Base-by-base conservation (phyloP, 2,797 vertebrate species). In the Atherinosoma microstoma region DNA sequence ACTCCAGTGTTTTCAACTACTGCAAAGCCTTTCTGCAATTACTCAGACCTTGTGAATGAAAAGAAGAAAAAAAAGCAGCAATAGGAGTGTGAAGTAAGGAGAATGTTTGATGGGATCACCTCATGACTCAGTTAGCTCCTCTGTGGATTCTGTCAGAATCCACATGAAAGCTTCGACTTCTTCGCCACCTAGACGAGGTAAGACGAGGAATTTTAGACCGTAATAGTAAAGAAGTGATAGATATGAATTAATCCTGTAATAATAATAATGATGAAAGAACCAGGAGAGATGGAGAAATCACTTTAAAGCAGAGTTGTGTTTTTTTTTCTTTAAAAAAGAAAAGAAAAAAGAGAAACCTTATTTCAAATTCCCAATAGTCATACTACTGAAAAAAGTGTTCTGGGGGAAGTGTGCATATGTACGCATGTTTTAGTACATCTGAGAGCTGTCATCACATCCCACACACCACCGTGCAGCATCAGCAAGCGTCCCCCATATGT, bases 391-490 rank as follows among this genome's bases (percentile, higher is more conserved):
- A 70, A 75, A 54, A 75, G 35, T 34, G 69, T 22, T 79, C 76
- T 78, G 78, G 79, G 66, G 64, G 30, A 79, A 72, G 75, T 59
- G 80, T 84, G 80, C 69, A 82, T 68, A 73, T 82, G 80, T 80
- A 35, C 54, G 62, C 36, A 62, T 67, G 82, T 85, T 68, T 81
- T 34, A 67, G 35, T 57, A 66, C 1, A 51, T 83, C 63, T 58
- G 77, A 51, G 66, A n/a, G 64, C 51, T 71, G 76, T 47, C 49
- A 60, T 70, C 47, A 27, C 75, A 24, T 78, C 83, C 81, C 89
- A 89, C 88, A 67, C 73, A 51, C 67, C 71, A 35, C 45, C 67
- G 66, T 2, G 38, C 70, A 74, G 63, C 75, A 71, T 71, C 76
- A 76, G 62, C 6, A 70, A 77, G 42, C 58, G 30, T 67, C 76